phyloP scores from a whole-genome alignment of 2,113 vertebrate genomes.

The Enhydra lutris region DNA sequence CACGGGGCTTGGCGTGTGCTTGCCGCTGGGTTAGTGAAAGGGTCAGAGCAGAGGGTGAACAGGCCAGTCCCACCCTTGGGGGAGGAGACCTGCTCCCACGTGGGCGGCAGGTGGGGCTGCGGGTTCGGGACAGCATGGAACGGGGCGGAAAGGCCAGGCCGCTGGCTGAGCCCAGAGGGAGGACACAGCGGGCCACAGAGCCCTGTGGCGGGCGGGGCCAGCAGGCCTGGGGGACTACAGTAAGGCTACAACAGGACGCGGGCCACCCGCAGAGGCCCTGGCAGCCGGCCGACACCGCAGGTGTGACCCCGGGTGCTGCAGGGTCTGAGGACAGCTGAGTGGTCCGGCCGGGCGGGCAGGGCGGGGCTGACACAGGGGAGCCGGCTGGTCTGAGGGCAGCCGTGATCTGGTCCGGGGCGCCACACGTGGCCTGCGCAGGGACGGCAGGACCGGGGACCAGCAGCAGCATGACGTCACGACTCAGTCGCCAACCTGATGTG shows the following conservation, averaged over 20 bases:
- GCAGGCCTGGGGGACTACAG: not conserved
- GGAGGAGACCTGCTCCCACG: not conserved
- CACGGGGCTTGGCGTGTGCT: fast-evolving
- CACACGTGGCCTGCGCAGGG: not conserved
- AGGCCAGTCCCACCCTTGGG: not conserved
- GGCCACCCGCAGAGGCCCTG: not conserved
- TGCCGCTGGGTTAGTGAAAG: fast-evolving
- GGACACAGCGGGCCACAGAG: fast-evolving
- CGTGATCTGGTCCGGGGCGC: too few relatives aligned
- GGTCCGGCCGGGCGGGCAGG: too few relatives aligned
- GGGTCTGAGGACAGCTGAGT: not conserved
- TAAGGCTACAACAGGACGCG: not conserved
- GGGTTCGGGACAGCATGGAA: too few relatives aligned
- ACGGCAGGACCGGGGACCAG: fast-evolving
- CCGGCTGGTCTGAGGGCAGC: not conserved
- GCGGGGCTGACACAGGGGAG: fast-evolving
- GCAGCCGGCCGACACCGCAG: fast-evolving
- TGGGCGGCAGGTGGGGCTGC: too few relatives aligned
- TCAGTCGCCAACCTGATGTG: fast-evolving
- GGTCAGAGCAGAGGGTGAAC: not conserved
- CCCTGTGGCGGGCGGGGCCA: not conserved
- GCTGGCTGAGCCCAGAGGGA: not conserved
- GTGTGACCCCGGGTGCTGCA: too few relatives aligned
- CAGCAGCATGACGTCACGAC: fast-evolving
- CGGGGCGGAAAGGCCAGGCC: fast-evolving